Percentiles rank a stretch among this genome's conserved stretches.
Evolutionary conservation across 2,113 vertebrate species (phyloP).

Genomic region (Ictalurus furcatus): DNA sequence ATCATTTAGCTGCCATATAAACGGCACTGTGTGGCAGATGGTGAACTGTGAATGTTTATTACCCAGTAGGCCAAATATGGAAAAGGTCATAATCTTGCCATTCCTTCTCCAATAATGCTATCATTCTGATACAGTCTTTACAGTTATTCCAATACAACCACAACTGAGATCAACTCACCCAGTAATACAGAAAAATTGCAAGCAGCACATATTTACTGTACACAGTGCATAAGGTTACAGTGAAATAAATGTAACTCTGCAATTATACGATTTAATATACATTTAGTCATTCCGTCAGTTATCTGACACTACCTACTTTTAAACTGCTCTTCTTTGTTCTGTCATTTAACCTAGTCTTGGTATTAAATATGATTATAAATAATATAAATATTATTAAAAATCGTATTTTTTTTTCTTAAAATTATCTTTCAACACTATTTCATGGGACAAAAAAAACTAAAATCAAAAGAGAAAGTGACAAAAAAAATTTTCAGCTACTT

Average conservation of each 20-base stretch:
- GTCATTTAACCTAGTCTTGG: neutral
- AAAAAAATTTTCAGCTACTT: neutral
- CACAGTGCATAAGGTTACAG: neutral
- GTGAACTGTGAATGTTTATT: conserved; percentile 57
- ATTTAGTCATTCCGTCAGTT: neutral
- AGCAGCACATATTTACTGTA: neutral
- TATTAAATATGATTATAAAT: too few relatives aligned
- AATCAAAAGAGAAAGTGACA: neutral
- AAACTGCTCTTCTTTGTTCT: neutral
- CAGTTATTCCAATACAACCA: neutral
- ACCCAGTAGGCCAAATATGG: conserved; percentile 60
- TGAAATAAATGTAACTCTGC: neutral
- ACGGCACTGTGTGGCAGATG: conserved; percentile 42
- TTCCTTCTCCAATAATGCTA: conserved; percentile 9
- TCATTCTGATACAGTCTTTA: conserved; percentile 11
- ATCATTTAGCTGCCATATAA: conserved; percentile 41
- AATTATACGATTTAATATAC: neutral
- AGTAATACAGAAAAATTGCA: neutral
- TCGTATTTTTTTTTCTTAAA: too few relatives aligned
- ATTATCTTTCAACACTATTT: neutral
- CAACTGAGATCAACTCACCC: neutral
- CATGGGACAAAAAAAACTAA: neutral
- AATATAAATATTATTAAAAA: too few relatives aligned
- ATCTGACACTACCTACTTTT: neutral
- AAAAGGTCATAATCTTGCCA: conserved; percentile 55